Base-by-base conservation (phyloP, 2,888 invertebrate genomes). In the Hydrotaea cyrtoneurina region DNA sequence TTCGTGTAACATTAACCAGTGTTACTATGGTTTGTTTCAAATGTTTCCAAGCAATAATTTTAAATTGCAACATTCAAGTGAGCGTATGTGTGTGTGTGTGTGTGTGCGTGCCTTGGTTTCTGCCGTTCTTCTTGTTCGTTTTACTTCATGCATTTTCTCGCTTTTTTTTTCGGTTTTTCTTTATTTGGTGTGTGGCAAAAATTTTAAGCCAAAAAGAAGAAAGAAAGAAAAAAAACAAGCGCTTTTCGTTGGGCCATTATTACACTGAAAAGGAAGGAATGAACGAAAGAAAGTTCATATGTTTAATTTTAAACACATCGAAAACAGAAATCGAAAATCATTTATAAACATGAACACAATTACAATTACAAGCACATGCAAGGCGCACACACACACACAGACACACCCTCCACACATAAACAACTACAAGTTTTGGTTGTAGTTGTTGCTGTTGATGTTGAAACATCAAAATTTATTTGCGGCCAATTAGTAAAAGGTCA, bases 401-500 rank as follows among this genome's bases (percentile, higher is more conserved):
- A 69, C 13, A 71, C 17, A 73, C 11, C 7, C 7, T 11, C 39
- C 39, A 39, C 11, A 39, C 39, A 39, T 39, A 39, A 11, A 62
- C 19, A 21, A 21, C 23, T 59, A 23, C 7, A 59, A 59, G 59
- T 59, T 59, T 59, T 26, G 5, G 15, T 10, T 21, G 39, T 57
- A 57, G 55, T 21, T 57, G 26, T 7, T 39, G 39, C 26, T 64
- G 21, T 36, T 66, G 53, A 73, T 53, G 66, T 66, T 74, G n/a
- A 74, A 78, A 76, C 69, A 79, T 77, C 62, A 46, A 46, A 80
- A 82, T 80, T 85, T 82, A 85, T 85, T 74, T 85, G 85, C 69
- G 76, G 82, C 79, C 85, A 85, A 85, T 85, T 85, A 85, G 85
- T 77, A 74, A 23, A 31, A 82, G 85, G 81, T 85, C 82, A 85